A percentile compares a stretch with the other conserved stretches of the same genome.
Conservation (phyloP, 2,113 vertebrate species). For the Misgurnus anguillicaudatus region DNA sequence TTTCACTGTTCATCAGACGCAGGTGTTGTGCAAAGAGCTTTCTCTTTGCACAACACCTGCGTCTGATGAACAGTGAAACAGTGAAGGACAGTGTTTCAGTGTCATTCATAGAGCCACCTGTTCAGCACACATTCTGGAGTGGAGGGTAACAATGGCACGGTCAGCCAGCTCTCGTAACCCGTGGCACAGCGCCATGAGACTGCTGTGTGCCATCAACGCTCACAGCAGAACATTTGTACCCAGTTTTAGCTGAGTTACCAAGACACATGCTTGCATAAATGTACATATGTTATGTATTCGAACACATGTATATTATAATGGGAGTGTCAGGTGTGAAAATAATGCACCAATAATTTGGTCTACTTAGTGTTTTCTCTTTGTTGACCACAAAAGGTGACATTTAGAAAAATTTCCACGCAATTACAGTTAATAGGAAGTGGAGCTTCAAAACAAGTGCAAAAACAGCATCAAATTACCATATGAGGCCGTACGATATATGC, state of each 20-base stretch:
- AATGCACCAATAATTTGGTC: too few species aligned
- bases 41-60: too few species aligned
- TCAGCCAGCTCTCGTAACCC: not conserved
- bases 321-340: too few species aligned
- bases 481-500: too few species aligned
- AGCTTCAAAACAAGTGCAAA: too few species aligned
- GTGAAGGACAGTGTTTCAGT: not conserved
- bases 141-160: not conserved
- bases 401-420: too few species aligned
- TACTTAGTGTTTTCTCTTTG: too few species aligned
- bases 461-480: too few species aligned
- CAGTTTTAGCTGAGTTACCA: not conserved
- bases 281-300: not conserved
- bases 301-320: not conserved
- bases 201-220: not conserved
- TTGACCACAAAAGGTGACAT: too few species aligned
- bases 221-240: not conserved
- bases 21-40: too few species aligned
- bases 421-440: too few species aligned
- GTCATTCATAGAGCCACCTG: conserved; percentile 10
- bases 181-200: not conserved
- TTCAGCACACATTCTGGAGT: conserved; percentile 26
- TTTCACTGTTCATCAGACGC: conserved; percentile 2
- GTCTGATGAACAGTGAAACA: too few species aligned
- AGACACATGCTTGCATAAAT: not conserved